A percentile compares a stretch with the other conserved stretches of the same genome.
phyloP scores from a whole-genome alignment of 2,797 vertebrate genomes.

The Podargus strigoides region DNA sequence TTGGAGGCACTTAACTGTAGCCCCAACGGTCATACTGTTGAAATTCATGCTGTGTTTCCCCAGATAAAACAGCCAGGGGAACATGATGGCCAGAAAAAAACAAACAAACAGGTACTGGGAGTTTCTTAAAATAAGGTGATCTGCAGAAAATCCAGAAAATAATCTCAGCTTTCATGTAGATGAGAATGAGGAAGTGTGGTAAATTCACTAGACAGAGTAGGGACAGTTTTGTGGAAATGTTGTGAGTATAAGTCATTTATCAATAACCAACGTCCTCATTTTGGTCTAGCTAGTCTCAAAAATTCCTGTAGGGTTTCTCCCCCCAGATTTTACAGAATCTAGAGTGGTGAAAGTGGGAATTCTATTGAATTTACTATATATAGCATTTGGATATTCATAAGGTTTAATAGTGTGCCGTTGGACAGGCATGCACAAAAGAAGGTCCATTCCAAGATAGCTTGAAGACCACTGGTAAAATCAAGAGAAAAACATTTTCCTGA shows the following conservation, averaged over 20 bases:
- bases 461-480: background rate
- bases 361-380: background rate
- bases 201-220: background rate
- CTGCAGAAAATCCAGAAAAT: background rate
- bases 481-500: background rate
- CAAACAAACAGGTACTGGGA: background rate
- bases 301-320: background rate
- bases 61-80: background rate
- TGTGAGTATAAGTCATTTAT: background rate
- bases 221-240: background rate
- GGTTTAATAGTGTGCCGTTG: background rate
- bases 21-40: background rate
- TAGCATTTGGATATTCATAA: background rate
- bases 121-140: background rate
- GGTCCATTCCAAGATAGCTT: background rate
- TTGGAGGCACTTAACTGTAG: background rate
- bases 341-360: background rate
- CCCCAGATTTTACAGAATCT: background rate
- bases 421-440: background rate
- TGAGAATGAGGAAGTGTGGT: background rate
- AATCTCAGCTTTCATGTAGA: background rate
- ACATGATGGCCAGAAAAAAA: background rate
- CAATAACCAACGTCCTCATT: background rate
- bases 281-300: background rate
- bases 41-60: background rate